Evolutionary conservation across 2,113 vertebrate species (phyloP).

Genomic region (Cynopterus brachyotis): DNA sequence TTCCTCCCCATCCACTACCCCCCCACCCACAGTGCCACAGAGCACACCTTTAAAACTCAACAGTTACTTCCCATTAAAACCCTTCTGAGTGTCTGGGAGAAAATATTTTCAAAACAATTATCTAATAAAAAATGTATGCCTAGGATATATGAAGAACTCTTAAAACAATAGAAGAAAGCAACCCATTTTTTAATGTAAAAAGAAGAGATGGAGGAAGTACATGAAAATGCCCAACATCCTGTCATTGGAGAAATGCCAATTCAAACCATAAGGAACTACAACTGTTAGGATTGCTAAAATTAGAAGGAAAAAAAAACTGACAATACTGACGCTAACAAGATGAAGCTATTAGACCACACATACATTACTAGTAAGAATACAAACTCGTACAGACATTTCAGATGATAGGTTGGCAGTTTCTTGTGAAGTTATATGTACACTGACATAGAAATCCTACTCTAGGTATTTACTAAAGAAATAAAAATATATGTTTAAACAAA

Average conservation of each 20-base stretch:
- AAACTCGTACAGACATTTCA: neutral
- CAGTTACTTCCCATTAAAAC: neutral
- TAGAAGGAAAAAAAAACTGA: neutral
- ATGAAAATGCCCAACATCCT: neutral
- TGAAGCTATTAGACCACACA: neutral
- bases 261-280: neutral
- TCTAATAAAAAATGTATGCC: neutral
- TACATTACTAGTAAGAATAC: neutral
- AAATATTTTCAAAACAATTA: neutral
- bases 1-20: neutral
- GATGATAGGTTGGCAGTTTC: neutral
- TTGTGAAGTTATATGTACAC: neutral
- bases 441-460: too few relatives aligned
- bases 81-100: neutral
- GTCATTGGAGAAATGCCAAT: neutral
- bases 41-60: neutral
- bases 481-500: too few relatives aligned
- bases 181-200: neutral
- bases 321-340: neutral
- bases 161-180: neutral
- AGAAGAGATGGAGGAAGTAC: neutral
- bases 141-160: neutral
- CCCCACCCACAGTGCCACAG: neutral
- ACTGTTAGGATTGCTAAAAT: neutral
- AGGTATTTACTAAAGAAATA: too few relatives aligned